phyloP scores from a whole-genome alignment of 2,797 vertebrate genomes.

The Uromys caudimaculatus region DNA sequence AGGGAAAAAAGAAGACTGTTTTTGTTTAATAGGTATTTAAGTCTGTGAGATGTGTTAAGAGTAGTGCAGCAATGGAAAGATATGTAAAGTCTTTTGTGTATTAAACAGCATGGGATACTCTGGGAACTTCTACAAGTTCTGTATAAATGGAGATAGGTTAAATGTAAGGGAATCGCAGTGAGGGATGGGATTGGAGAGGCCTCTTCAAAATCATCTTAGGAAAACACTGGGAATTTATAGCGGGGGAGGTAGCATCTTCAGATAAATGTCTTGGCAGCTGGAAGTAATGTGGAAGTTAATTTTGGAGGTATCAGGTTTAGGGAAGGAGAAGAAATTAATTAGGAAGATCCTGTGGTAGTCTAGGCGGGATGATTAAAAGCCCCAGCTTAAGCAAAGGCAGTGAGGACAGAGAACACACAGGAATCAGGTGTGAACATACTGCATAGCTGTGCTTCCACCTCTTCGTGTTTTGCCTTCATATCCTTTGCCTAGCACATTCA shows the following conservation, averaged over 20 bases:
- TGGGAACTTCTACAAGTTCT: slow-evolving; percentile 5
- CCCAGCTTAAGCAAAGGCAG: not conserved
- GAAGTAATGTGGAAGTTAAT: not conserved
- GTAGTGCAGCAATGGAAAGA: slow-evolving; percentile 25
- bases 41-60: not conserved
- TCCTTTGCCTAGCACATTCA: slow-evolving; percentile 21
- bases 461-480: slow-evolving; percentile 30
- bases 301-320: slow-evolving; percentile 37
- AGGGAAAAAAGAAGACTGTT: not conserved
- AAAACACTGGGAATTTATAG: not conserved
- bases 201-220: slow-evolving; percentile 3
- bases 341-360: not conserved
- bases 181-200: not conserved
- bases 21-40: not conserved
- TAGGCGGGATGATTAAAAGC: not conserved
- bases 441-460: not conserved
- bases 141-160: not conserved
- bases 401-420: not conserved
- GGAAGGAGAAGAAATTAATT: slow-evolving; percentile 48
- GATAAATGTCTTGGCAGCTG: slow-evolving; percentile 17
- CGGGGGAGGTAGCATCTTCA: not conserved
- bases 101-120: not conserved
- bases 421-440: not conserved
- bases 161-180: not conserved
- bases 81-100: not conserved